Percentiles rank a stretch among this genome's conserved stretches.
Evolutionary conservation across 2,888 invertebrate species (phyloP).

Genomic region (Ptychoptera albimana): DNA sequence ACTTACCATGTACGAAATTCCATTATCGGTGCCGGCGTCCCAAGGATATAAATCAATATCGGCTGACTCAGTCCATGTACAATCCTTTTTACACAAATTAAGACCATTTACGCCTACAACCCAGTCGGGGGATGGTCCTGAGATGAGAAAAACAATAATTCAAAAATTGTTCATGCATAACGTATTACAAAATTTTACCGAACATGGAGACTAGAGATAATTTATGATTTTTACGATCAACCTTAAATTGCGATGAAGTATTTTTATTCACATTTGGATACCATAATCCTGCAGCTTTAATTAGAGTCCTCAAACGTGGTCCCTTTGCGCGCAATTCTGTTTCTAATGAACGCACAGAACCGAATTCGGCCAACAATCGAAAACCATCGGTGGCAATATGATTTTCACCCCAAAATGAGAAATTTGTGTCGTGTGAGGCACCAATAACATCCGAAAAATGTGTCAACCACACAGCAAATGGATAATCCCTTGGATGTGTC

Average conservation of each 20-base stretch:
- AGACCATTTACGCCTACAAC: slow-evolving; percentile 82
- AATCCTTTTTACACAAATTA: slow-evolving; percentile 75
- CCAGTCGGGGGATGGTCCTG: slow-evolving; percentile 96
- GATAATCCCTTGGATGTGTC: slow-evolving; percentile 94
- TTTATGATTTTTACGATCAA: slow-evolving; percentile 69
- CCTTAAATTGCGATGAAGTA: slow-evolving; percentile 65
- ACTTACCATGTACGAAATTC: slow-evolving; percentile 75
- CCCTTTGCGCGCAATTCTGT: slow-evolving; percentile 76
- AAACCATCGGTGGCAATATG: slow-evolving; percentile 78
- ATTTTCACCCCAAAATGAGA: slow-evolving; percentile 84
- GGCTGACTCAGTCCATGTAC: slow-evolving; percentile 77
- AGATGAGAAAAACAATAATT: neutral
- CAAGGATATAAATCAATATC: slow-evolving; percentile 80
- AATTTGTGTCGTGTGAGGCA: slow-evolving; percentile 78
- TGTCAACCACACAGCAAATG: slow-evolving; percentile 74
- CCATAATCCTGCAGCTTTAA: slow-evolving; percentile 82
- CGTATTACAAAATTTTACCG: slow-evolving; percentile 34
- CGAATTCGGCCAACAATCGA: slow-evolving; percentile 49
- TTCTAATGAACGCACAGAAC: slow-evolving; percentile 75
- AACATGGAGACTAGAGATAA: slow-evolving; percentile 81
- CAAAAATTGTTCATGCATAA: neutral
- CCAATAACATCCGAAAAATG: slow-evolving; percentile 97
- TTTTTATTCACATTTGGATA: slow-evolving; percentile 75
- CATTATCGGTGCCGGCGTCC: slow-evolving; percentile 92
- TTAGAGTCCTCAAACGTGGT: slow-evolving; percentile 58